Evolutionary conservation across 1,140 invertebrate genomes (phyloP), one percentile per base, ranked within the genome.

Genomic region (Leptopilina boulardi): DNA sequence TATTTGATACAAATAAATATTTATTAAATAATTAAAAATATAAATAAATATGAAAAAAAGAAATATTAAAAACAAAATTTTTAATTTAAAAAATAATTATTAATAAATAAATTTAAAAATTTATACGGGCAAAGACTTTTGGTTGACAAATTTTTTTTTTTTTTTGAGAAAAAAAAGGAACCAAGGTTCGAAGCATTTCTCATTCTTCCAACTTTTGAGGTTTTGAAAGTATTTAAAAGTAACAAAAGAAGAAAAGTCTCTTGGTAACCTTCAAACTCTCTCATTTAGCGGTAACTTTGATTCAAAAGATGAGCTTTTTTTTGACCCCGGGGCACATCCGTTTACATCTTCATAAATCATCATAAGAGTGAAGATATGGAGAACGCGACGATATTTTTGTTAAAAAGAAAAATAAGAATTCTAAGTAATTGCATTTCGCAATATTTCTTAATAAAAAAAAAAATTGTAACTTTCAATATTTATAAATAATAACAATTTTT

Each of bases 321-420:
- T 8, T n/a, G 59, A 13, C 59, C 59, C 23, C 26, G 23, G 23
- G 59, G 59, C 26, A 23, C 59, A 34, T 66, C 59, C 23, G 2
- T 66, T 66, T 66, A 66, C 59, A 6, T 66, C 59, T 13, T 66
- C 23, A 34, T 66, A 66, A 66, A 66, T 66, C 23, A 66, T 66
- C 4, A 3, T 30, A 26, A 21, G 56, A 66, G 26, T 15, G 19
- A 56, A 21, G 18, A 6, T 34, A 6, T 2, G 30, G 30, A 34
- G 30, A 38, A 38, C 34, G 34, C 34, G 8, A 38, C 34, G n/a
- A n/a, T n/a, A 19, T 59, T 26, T 59, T 59, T 59, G 10, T 9
- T 21, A 56, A 21, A 18, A 15, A 18, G 47, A n/a, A n/a, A n/a
- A n/a, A 19, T 4, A 56, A 23, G 19, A 56, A 56, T 23, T 56